Base-by-base conservation (phyloP, 2,113 vertebrate species). In the Steatornis caripensis region DNA sequence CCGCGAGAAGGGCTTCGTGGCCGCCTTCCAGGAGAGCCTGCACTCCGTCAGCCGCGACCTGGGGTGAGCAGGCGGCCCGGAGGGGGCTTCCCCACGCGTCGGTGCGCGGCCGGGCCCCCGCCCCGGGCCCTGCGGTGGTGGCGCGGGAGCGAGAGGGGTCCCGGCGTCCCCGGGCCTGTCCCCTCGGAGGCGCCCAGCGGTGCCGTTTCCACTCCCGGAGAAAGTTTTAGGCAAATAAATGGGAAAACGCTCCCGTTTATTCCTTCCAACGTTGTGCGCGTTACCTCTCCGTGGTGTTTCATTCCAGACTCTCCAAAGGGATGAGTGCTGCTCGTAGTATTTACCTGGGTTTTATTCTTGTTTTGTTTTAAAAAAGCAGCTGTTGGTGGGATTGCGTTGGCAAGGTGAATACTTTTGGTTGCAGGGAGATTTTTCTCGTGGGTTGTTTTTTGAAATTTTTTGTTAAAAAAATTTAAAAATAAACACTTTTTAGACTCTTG, bases 41-140 rank as follows among this genome's bases (percentile, higher is more conserved):
- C 99, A 99, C 94, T 98, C 99, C 10, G 99, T 99, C 93, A 99
- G 99, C 98, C 98, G 99, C 84, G 99, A 99, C 97, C 98, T 99
- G 77, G 99, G 99, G 99, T 99, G 97, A 98, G 99, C 98, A 30
- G 58, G 55, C 43, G 55, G 79, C 22, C 23, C 79, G 12, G 21
- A 29, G 21, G 58, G 70, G 75, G 65, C 4, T 12, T 23, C 10
- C 20, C 17, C 58, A 14, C 62, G 11, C 16, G 8, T 43, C 15
- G 48, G n/a, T 12, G 61, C 34, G 61, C 39, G 32, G 53, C 41
- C 10, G 57, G 39, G 26, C 4, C 32, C 11, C 36, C 57, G 10
- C 17, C 3, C 29, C 45, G 24, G 17, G 53, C 9, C 34, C 39
- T 24, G 61, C 18, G 15, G 39, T 9, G 51, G 39, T 15, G 17